Percentiles rank a stretch among this genome's conserved stretches.
These are phyloP conservation scores for Melipona beecheii DNA, from an alignment of 2,888 invertebrate species.

Conservation along the genomic window DNA sequence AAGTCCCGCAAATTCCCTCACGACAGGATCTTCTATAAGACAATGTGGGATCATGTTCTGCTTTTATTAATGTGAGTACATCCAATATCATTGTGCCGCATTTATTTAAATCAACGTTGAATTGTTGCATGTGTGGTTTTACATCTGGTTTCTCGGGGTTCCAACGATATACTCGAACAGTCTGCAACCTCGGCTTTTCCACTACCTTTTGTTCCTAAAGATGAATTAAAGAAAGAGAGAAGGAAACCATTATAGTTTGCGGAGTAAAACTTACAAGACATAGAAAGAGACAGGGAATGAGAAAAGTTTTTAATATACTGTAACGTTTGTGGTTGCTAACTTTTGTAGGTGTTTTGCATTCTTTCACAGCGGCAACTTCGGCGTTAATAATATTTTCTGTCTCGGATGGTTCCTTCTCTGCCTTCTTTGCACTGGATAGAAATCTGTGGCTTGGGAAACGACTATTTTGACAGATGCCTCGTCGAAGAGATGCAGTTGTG, in stretches of 20 bases:
- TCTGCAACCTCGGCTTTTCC: conserved; percentile 59
- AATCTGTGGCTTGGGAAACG: conserved; percentile 26
- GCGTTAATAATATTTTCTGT: neutral
- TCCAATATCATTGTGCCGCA: conserved; percentile 87
- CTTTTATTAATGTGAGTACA: conserved; percentile 87
- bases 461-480: conserved; percentile 22
- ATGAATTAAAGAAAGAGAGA: neutral
- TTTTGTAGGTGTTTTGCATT: conserved; percentile 51
- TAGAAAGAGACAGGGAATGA: neutral
- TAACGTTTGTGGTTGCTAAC: conserved; percentile 52
- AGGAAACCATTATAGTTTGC: neutral
- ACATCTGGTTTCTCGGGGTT: conserved; percentile 85
- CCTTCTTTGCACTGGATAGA: conserved; percentile 25
- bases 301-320: neutral
- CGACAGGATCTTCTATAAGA: conserved; percentile 88
- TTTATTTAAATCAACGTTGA: conserved; percentile 87
- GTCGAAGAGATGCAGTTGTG: conserved; percentile 29
- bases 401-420: neutral
- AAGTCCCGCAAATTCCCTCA: conserved; percentile 89
- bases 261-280: neutral
- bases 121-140: conserved; percentile 86
- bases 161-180: conserved; percentile 85
- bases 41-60: conserved; percentile 87
- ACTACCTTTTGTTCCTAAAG: neutral
- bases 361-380: conserved; percentile 26